Percentiles rank a stretch among this genome's conserved stretches.
Evolutionary conservation across 1,140 invertebrate species (phyloP).

Genomic region (Drosophila parabipectinata): DNA sequence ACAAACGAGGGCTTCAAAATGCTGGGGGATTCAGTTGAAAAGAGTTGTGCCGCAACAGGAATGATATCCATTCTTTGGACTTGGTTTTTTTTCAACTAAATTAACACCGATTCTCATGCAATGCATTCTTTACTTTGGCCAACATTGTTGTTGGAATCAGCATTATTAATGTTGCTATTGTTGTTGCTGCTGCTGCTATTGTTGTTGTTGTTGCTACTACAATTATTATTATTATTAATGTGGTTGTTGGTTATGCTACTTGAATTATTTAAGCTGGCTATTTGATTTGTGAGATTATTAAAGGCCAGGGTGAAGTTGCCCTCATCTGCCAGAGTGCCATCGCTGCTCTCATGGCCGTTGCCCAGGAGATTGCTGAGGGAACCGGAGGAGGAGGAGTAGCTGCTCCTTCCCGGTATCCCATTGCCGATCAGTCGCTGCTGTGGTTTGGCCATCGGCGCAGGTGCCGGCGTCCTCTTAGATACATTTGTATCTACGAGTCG

Average conservation of each 20-base stretch:
- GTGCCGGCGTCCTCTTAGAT: slow-evolving; percentile 28
- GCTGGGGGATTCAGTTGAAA: slow-evolving; percentile 42
- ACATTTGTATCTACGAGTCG: slow-evolving; percentile 27
- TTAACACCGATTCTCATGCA: slow-evolving; percentile 78
- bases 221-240: slow-evolving; percentile 32
- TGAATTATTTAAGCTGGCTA: slow-evolving; percentile 67
- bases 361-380: slow-evolving; percentile 55
- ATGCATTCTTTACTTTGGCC: slow-evolving; percentile 72
- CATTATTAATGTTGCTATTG: slow-evolving; percentile 52
- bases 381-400: slow-evolving; percentile 45
- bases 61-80: slow-evolving; percentile 14
- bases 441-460: slow-evolving; percentile 47
- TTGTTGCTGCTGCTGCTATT: slow-evolving; percentile 36
- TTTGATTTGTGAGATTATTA: slow-evolving; percentile 71
- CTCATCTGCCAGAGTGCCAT: slow-evolving; percentile 70
- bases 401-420: slow-evolving; percentile 23
- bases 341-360: slow-evolving; percentile 63
- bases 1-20: slow-evolving; percentile 7
- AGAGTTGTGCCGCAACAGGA: slow-evolving; percentile 27
- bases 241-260: slow-evolving; percentile 43
- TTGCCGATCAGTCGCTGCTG: slow-evolving; percentile 52
- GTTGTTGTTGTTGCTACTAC: slow-evolving; percentile 31
- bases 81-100: slow-evolving; percentile 52
- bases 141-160: slow-evolving; percentile 77
- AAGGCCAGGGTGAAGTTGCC: slow-evolving; percentile 67